Conservation (phyloP, 2,113 vertebrate genomes). For the Spheniscus mendiculus region DNA sequence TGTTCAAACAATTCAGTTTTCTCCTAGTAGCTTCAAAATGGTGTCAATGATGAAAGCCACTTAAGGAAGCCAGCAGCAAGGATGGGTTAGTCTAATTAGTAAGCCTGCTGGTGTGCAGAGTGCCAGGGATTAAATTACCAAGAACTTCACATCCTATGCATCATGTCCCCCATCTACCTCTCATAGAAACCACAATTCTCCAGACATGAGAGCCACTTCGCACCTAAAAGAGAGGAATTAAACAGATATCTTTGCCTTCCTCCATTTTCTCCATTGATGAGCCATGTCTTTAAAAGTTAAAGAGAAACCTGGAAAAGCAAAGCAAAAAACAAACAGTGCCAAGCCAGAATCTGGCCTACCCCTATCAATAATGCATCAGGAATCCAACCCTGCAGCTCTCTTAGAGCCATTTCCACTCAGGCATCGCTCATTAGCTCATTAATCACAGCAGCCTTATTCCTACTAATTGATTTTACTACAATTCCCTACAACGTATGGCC, state of each 20-base stretch:
- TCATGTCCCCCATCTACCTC: background rate
- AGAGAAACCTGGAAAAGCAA: background rate
- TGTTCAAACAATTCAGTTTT: background rate
- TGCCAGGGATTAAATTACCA: background rate
- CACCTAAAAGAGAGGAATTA: background rate
- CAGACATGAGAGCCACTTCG: background rate
- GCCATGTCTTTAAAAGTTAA: background rate
- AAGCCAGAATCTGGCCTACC: background rate
- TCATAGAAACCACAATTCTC: background rate
- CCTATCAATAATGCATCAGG: background rate
- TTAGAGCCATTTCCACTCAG: background rate
- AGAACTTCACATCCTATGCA: background rate
- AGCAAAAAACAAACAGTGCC: background rate
- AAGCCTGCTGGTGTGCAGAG: background rate
- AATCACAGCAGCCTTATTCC: slow-evolving; percentile 44
- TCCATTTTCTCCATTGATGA: background rate
- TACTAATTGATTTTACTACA: slow-evolving; percentile 55
- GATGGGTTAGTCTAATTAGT: background rate
- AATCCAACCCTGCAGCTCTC: slow-evolving; percentile 40
- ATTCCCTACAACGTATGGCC: background rate
- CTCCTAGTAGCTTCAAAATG: background rate
- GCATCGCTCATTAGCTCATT: slow-evolving; percentile 47
- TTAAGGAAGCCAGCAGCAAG: background rate
- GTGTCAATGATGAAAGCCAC: background rate
- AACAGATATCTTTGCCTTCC: background rate